Conservation (phyloP, 2,888 invertebrate species). For the Dynastes maya region DNA sequence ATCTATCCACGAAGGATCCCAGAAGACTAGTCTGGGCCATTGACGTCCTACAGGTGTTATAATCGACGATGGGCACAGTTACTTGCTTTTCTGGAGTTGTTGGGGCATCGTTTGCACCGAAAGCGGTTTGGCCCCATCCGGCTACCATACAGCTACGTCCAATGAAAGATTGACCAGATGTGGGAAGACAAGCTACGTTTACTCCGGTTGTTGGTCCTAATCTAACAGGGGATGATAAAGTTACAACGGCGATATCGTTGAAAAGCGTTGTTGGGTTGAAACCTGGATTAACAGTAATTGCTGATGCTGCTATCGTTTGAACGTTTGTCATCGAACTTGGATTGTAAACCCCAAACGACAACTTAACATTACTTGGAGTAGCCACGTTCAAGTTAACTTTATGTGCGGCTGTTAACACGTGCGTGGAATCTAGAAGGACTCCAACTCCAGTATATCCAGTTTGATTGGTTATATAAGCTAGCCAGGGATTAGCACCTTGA, state of each 20-base stretch:
- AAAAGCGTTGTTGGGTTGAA: constrained; percentile 82
- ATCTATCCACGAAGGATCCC: constrained; percentile 63
- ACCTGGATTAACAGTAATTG: constrained; percentile 72
- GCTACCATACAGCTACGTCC: constrained; percentile 76
- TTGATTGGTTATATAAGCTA: constrained; percentile 70
- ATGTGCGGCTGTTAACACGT: constrained; percentile 84
- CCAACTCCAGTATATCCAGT: constrained; percentile 80
- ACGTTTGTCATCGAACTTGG: constrained; percentile 52
- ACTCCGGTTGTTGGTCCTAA: constrained; percentile 70
- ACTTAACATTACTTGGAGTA: constrained; percentile 55
- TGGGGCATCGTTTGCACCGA: constrained; percentile 68
- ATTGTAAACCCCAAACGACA: constrained; percentile 58
- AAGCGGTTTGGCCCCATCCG: constrained; percentile 93
- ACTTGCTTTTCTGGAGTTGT: constrained; percentile 82
- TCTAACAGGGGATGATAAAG: constrained; percentile 71
- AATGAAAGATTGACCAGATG: constrained; percentile 62
- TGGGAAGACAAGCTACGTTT: constrained; percentile 77
- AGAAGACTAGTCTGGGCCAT: constrained; percentile 60
- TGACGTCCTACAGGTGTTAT: constrained; percentile 68
- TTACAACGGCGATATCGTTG: constrained; percentile 87
- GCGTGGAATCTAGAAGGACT: constrained; percentile 77
- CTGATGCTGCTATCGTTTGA: constrained; percentile 57
- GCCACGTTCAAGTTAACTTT: constrained; percentile 75
- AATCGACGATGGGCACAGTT: constrained; percentile 80
- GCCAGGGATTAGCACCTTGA: constrained; percentile 71